Base-by-base conservation (phyloP, 2,888 invertebrate genomes). In the Harpalus rufipes region DNA sequence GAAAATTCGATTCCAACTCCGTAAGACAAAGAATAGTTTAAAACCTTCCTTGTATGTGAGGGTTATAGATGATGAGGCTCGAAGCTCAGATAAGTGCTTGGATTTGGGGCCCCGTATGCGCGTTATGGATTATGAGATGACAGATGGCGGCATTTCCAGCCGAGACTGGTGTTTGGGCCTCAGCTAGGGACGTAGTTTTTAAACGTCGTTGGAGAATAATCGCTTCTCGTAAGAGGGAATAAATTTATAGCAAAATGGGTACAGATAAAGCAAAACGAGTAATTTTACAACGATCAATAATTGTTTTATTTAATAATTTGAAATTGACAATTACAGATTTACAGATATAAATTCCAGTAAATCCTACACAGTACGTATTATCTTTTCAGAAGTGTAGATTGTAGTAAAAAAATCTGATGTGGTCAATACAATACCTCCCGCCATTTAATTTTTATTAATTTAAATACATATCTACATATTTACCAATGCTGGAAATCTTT, bases 81-180 rank as follows among this genome's bases (percentile, higher is more conserved):
- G 44, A 51, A 12, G 44, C 44, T 51, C 44, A 51, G 44, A 8
- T 51, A 51, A 51, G 44, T 51, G 44, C 44, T 32, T 32, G 44
- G 44, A 12, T 12, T 51, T 12, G 8, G 44, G 44, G 44, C 10
- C 44, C 44, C 59, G 59, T 61, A 61, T 61, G 59, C 16, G 14
- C 16, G 59, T 61, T 61, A 61, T 61, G 59, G 59, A 61, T 61
- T 61, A 61, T 18, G 59, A 51, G 44, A 61, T 61, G 59, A 61
- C 7, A 61, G 59, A 61, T 61, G 59, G 59, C 59, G 59, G 16
- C 8, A 18, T 61, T 61, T 61, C 16, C 14, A 14, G 12, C 56
- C 6, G 56, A n/a, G 1, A 18, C 16, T 61, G 59, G 21, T 61
- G 16, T 18, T 61, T 6, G 8, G 18, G 16, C 18, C 59, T 12